Conservation (phyloP, 2,113 vertebrate species). For the Lethenteron reissneri region DNA sequence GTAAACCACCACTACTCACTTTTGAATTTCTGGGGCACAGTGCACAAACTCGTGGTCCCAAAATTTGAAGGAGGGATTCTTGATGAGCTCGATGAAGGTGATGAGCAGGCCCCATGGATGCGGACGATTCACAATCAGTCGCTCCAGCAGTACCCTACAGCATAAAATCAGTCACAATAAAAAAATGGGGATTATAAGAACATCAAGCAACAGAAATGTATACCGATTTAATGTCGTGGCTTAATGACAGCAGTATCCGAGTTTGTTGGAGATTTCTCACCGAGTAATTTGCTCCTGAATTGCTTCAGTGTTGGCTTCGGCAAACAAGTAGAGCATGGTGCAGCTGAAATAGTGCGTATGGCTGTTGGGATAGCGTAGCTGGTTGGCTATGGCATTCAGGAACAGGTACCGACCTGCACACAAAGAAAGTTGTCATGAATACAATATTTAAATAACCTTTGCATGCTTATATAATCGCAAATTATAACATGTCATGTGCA, state of each 20-base stretch:
- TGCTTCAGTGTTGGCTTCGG: slow-evolving; percentile 91
- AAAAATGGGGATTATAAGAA: too few species aligned
- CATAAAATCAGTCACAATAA: not conserved
- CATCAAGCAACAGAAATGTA: too few species aligned
- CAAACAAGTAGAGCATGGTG: slow-evolving; percentile 95
- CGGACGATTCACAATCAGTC: slow-evolving; percentile 95
- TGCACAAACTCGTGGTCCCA: slow-evolving; percentile 99
- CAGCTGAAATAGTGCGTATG: slow-evolving; percentile 99
- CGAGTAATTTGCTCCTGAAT: slow-evolving; percentile 98
- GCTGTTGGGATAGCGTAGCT: slow-evolving; percentile 93
- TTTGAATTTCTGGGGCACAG: slow-evolving; percentile 96
- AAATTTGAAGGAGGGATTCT: slow-evolving; percentile 97
- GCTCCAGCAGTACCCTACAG: slow-evolving; percentile 72
- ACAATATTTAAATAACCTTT: too few species aligned
- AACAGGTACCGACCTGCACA: slow-evolving; percentile 76
- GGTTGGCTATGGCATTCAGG: slow-evolving; percentile 91
- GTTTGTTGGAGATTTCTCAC: slow-evolving; percentile 18
- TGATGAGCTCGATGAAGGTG: slow-evolving; percentile 97
- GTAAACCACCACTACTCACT: slow-evolving; percentile 29
- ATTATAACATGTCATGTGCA: too few species aligned
- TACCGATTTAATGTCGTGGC: too few species aligned
- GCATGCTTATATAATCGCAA: too few species aligned
- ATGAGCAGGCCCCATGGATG: slow-evolving; percentile 98
- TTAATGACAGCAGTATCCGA: too few species aligned
- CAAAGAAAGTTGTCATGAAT: not conserved